A percentile compares a stretch with the other conserved stretches of the same genome.
These are phyloP conservation scores for Pseudomyrmex dendroicus DNA, from an alignment of 1,140 invertebrate genomes.

Conservation along the genomic window DNA sequence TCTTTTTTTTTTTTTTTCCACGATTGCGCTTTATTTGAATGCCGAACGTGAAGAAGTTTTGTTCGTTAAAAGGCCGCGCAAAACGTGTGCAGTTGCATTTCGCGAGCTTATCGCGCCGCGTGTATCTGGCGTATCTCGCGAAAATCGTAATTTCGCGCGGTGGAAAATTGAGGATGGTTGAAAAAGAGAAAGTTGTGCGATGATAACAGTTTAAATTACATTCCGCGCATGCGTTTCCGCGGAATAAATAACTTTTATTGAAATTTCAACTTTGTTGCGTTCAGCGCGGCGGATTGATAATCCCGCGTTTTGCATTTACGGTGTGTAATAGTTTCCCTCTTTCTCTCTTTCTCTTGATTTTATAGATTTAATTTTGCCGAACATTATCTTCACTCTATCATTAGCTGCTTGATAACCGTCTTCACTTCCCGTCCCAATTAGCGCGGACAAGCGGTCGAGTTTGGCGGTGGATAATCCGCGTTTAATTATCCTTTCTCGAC, in stretches of 20 bases:
- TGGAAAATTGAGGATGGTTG: conserved; percentile 15
- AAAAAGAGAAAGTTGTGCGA: not conserved
- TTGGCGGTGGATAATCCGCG: conserved; percentile 70
- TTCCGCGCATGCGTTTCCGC: conserved; percentile 27
- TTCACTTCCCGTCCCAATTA: conserved; percentile 67
- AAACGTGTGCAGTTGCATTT: not conserved
- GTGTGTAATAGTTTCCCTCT: not conserved
- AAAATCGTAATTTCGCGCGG: conserved; percentile 41
- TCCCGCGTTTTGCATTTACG: not conserved
- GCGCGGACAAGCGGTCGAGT: conserved; percentile 26
- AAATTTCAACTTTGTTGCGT: conserved; percentile 45
- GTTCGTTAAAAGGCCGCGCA: conserved; percentile 24
- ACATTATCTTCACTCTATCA: conserved; percentile 44
- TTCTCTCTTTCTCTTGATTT: not conserved
- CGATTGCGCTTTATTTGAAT: not conserved
- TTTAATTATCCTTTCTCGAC: conserved; percentile 73
- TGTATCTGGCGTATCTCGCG: conserved; percentile 7
- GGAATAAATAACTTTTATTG: conserved; percentile 45
- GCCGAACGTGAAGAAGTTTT: conserved; percentile 42
- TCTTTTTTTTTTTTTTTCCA: not conserved
- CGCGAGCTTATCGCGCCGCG: conserved; percentile 12
- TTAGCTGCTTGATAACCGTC: conserved; percentile 51
- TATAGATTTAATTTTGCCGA: conserved; percentile 29
- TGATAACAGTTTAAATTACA: conserved; percentile 47
- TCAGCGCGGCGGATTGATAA: not conserved